These are phyloP conservation scores for Branchellion lobata DNA, from an alignment of 2,888 invertebrate genomes.

Conservation along the genomic window DNA sequence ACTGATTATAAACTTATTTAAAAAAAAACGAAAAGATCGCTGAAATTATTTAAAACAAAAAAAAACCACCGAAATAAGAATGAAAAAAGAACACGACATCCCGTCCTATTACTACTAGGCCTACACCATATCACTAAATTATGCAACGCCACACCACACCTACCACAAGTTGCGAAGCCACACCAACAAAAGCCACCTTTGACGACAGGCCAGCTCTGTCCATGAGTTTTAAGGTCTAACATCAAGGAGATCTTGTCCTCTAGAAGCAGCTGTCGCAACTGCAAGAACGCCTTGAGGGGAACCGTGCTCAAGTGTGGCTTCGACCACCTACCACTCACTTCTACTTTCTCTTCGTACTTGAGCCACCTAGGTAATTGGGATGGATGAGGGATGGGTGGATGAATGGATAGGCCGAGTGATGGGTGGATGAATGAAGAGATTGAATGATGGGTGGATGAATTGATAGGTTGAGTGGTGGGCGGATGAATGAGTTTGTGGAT, in stretches of 20 bases:
- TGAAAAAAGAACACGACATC: too few relatives aligned
- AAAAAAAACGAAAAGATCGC: too few relatives aligned
- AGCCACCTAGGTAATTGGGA: constrained; percentile 61
- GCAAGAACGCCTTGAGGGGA: constrained; percentile 9
- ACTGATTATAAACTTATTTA: too few relatives aligned
- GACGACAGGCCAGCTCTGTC: neutral
- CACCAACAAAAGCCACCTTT: constrained; percentile 6
- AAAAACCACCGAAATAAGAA: too few relatives aligned
- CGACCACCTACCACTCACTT: constrained; percentile 97
- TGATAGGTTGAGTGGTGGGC: too few relatives aligned
- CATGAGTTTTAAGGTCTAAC: neutral
- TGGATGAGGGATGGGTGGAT: constrained; percentile 30
- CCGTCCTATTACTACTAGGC: too few relatives aligned
- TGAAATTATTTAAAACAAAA: too few relatives aligned
- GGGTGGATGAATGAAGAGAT: too few relatives aligned
- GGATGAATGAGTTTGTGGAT: neutral
- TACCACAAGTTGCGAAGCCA: too few relatives aligned
- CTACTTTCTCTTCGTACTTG: constrained; percentile 76
- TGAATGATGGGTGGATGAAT: too few relatives aligned
- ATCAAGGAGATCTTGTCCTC: constrained; percentile 17
- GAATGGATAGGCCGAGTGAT: neutral
- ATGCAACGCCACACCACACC: too few relatives aligned
- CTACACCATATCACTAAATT: too few relatives aligned
- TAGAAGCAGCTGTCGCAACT: constrained; percentile 9
- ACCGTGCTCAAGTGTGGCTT: constrained; percentile 73